Base-by-base conservation (phyloP, 2,888 invertebrate species). In the Bruchidius siliquastri region DNA sequence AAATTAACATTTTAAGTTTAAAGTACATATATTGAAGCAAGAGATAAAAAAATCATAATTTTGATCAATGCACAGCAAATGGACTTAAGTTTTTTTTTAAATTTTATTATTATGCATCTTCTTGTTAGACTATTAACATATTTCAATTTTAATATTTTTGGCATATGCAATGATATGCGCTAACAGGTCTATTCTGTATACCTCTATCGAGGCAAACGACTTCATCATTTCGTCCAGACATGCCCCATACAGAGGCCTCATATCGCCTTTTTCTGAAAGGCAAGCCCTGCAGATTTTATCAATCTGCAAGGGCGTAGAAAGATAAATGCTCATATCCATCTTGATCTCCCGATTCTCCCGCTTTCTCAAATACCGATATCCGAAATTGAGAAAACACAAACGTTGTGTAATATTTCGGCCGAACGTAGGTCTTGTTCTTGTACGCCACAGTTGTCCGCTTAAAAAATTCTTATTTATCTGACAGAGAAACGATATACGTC, bases 211-310 rank as follows among this genome's bases (percentile, higher is more conserved):
- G 74, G 88, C 86, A 75, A 88, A 86, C 32, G 86, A 85, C 74
- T 84, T 80, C 21, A 88, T 81, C 88, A 88, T 88, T 84, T 88
- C 86, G 77, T 88, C 88, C 68, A 88, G 82, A 80, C 87, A 88
- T 67, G 87, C 86, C 20, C 88, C 88, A 81, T 86, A 88, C 73
- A 88, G 82, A 21, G 88, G 87, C 76, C 86, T 84, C 88, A 88
- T 88, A 74, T 87, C 86, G 13, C 87, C 87, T 77, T 86, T 87
- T 81, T 85, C 85, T 21, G 86, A 82, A 72, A 88, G 80, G 80
- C 88, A 88, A 21, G 88, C 87, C 74, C 88, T 83, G 80, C 88
- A 88, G 21, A 88, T 86, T 80, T 86, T 87, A 72, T 87, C 86
- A 70, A 88, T 75, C 78, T 85, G 85, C 74, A 87, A 79, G 21